Base-by-base conservation (phyloP, 2,797 vertebrate genomes). In the Melanotaenia nigrans region DNA sequence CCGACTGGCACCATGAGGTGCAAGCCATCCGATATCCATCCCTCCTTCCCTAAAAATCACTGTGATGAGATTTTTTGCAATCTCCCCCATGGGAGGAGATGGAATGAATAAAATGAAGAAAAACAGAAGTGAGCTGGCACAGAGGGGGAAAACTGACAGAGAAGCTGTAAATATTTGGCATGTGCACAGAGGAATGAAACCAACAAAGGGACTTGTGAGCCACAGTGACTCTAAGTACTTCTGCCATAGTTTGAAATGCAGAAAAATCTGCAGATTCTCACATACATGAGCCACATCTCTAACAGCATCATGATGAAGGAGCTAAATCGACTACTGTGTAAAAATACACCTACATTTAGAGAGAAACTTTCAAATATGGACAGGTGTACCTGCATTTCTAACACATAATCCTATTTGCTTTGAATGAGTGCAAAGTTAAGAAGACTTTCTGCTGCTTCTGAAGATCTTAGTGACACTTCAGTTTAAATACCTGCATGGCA, bases 21-120 rank as follows among this genome's bases (percentile, higher is more conserved):
- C 93, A 92, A 95, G 94, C 91, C 92, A 91, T 90, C 91, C 78
- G 79, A 84, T n/a, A 87, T 91, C 94, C 93, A 94, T 32, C 62
- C 88, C 53, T 13, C 33, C 35, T 13, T 3, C 47, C 90, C 91
- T 85, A 22, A 51, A 94, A 92, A 95, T 94, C 94, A 93, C 90
- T 85, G 92, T 94, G 95, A 95, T 96, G 93, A 94, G 92, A 93
- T 95, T 94, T 33, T 33, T 92, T 93, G 95, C 94, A 92, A 94
- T 95, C 95, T 95, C 93, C 93, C 93, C 93, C 88, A 85, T 88
- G 88, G 91, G 92, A 93, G 93, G 86, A 78, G 59, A 53, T 30
- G 53, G 47, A 71, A 38, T 13, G 45, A 71, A 76, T 58, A 61
- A 82, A 68, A 65, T 1, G 1, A 42, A 25, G 62, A 53, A 40